Base-by-base conservation (phyloP, 2,888 invertebrate species). In the Thalpophila matura region DNA sequence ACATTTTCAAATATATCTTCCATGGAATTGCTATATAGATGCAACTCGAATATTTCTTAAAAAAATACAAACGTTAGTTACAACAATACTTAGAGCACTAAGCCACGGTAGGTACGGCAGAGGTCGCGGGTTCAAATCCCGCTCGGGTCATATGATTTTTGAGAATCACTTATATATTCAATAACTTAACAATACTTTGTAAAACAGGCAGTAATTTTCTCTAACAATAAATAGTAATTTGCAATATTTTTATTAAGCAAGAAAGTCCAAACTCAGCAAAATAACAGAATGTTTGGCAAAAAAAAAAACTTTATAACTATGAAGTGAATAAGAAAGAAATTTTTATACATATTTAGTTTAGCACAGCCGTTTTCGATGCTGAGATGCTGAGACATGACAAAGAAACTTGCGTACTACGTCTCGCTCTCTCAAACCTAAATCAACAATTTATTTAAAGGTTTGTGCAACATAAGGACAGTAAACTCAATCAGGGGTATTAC, bases 151-250 rank as follows among this genome's bases (percentile, higher is more conserved):
- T n/a, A n/a, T n/a, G n/a, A n/a, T n/a, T n/a, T n/a, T n/a, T n/a
- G n/a, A n/a, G n/a, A n/a, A n/a, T n/a, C n/a, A n/a, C n/a, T n/a
- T n/a, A n/a, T n/a, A n/a, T n/a, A n/a, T n/a, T n/a, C n/a, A n/a
- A n/a, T n/a, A n/a, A n/a, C n/a, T n/a, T n/a, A 45, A 54, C 27
- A 40, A 46, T 43, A 18, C n/a, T 69, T 68, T 33, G 7, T n/a
- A 4, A 46, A 58, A 29, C 14, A 10, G 5, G 4, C 7, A 10
- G 37, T 38, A 38, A 33, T 33, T 38, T 4, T n/a, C 3, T 24
- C 5, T 38, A 0, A 4, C 12, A 6, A 38, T n/a, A 38, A 60
- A 31, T 18, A 24, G 6, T 29, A 10, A 16, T 27, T 43, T 38
- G 22, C 3, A 38, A 22, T 22, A 20, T 49, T 27, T 55, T 33